phyloP scores from a whole-genome alignment of 2,797 vertebrate genomes.

The Pelodytes ibericus region DNA sequence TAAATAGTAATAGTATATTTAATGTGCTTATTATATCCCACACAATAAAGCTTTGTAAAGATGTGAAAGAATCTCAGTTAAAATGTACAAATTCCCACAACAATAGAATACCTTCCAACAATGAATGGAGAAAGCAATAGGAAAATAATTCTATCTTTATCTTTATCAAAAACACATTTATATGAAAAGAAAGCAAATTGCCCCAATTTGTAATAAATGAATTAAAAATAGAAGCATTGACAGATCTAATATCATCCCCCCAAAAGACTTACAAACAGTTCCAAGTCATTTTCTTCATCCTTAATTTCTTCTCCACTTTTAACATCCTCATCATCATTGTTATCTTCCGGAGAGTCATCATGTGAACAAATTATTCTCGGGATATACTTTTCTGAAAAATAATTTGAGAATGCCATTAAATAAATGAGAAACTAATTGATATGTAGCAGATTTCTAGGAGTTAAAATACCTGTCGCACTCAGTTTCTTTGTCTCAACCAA shows the following conservation, averaged over 20 bases:
- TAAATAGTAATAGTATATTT: constrained; percentile 41
- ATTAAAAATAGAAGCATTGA: constrained; percentile 42
- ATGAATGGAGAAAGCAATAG: constrained; percentile 23
- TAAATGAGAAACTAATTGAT: background rate
- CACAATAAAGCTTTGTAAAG: constrained; percentile 46
- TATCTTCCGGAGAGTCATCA: constrained; percentile 32
- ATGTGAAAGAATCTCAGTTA: constrained; percentile 20
- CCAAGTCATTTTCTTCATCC: constrained; percentile 73
- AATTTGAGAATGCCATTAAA: background rate
- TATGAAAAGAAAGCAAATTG: constrained; percentile 43
- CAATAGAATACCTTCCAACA: constrained; percentile 34
- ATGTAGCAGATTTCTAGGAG: background rate
- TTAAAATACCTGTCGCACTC: constrained; percentile 29
- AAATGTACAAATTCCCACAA: constrained; percentile 33
- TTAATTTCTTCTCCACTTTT: constrained; percentile 60
- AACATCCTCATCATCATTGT: constrained; percentile 59
- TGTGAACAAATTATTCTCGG: constrained; percentile 45
- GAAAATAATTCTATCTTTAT: constrained; percentile 32
- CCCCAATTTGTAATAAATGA: constrained; percentile 17
- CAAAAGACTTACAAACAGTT: constrained; percentile 75
- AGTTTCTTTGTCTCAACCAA: constrained; percentile 3
- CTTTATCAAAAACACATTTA: constrained; percentile 35
- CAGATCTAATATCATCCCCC: constrained; percentile 17
- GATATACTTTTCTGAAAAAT: constrained; percentile 32
- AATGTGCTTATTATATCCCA: constrained; percentile 42